phyloP scores from a whole-genome alignment of 1,140 invertebrate genomes.

The Tetramorium alpestre region DNA sequence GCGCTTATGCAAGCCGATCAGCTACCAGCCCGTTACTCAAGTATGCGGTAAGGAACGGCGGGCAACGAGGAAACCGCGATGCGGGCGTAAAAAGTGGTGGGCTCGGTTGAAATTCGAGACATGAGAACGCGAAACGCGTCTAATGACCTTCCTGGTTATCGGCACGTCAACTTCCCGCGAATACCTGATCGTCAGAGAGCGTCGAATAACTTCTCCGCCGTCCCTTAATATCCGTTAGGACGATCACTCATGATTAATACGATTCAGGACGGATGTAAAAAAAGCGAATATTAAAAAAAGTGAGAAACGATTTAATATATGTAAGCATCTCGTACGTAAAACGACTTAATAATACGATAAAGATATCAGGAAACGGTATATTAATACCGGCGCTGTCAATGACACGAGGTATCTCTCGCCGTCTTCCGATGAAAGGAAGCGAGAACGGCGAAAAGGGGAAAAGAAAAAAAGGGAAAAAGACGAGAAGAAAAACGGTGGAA shows the following conservation, averaged over 20 bases:
- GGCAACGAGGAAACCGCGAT: conserved; percentile 70
- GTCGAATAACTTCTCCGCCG: not conserved
- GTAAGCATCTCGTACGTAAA: not conserved
- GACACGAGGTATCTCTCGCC: not conserved
- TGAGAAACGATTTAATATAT: not conserved
- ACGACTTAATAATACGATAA: not conserved
- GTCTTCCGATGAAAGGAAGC: conserved; percentile 54
- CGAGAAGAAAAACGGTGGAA: conserved; percentile 58
- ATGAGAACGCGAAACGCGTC: conserved; percentile 66
- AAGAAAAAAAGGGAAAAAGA: not conserved
- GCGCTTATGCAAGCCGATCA: conserved; percentile 70
- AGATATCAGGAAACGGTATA: conserved; percentile 3
- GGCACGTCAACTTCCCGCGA: not conserved
- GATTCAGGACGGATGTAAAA: not conserved
- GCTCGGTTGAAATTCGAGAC: conserved; percentile 78
- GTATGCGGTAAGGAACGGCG: conserved; percentile 70
- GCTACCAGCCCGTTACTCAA: conserved; percentile 74
- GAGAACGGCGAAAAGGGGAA: conserved; percentile 12
- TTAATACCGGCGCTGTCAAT: conserved; percentile 10
- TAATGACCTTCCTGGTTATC: conserved; percentile 29
- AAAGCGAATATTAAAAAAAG: not conserved
- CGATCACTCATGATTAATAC: not conserved
- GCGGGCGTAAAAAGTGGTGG: conserved; percentile 65
- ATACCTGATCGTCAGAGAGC: not conserved
- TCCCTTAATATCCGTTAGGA: not conserved